Base-by-base conservation (phyloP, 2,113 vertebrate genomes). In the Ginglymostoma cirratum region DNA sequence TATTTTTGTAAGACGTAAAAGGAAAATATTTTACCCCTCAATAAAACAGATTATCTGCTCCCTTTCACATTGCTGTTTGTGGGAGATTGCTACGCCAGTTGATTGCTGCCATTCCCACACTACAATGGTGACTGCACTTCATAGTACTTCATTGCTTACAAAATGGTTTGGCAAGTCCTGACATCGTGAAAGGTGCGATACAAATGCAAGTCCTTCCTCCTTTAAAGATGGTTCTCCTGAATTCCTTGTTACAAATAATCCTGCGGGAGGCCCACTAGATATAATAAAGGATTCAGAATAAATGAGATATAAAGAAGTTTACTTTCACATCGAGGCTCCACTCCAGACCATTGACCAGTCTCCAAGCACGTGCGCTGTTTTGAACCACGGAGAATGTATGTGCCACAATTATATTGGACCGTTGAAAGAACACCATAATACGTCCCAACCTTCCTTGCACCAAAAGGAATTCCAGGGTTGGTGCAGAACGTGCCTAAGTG, bases 391-490 rank as follows among this genome's bases (percentile, higher is more conserved):
- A 95, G 23, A 34, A 95, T 52, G 45, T 52, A 5, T 19, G 0
- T 10, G 3, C 70, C 52, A 61, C 95, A 95, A 4, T 48, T 3
- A 45, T 76, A 95, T 4, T 7, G 12, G 14, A 95, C 95, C 76
- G 23, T 80, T 34, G 95, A 95, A 95, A 48, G 6, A 34, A 95
- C 0, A 34, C 7, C 30, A 61, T 38, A 95, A 45, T 3, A 15
- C 30, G 48, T 55, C 48, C 95, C 70, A 27, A 0, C 6, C 72
- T 38, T 95, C 23, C 12, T 80, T 17, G 42, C 69, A 80, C 95
- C 95, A 27, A 95, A 95, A 15, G 95, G 95, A 23, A 78, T 80
- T 76, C 95, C 95, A 34, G 95, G 95, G 34, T 95, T 95, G 69
- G 95, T 27, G 21, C 95, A 95, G 21, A 76, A 95, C 5, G 0